These are phyloP conservation scores for Mactra quadrangularis DNA, from an alignment of 1,140 invertebrate genomes.

Conservation along the genomic window DNA sequence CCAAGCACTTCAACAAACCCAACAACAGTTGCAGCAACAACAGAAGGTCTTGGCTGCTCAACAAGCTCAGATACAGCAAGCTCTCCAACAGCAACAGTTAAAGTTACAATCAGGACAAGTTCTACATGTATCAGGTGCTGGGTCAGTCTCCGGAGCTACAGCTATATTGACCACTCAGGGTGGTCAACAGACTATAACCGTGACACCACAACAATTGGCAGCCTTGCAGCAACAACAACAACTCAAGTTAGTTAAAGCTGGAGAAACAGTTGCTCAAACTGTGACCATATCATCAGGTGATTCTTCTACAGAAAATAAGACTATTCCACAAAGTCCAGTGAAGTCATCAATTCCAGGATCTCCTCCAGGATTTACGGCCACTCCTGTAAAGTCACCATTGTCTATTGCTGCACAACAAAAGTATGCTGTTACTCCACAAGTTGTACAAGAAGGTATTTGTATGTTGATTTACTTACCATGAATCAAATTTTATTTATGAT, in stretches of 20 bases:
- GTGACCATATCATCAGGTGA: constrained; percentile 9
- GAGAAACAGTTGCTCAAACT: constrained; percentile 16
- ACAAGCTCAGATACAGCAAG: constrained; percentile 27
- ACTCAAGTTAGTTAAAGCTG: constrained; percentile 34
- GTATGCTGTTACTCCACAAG: constrained; percentile 82
- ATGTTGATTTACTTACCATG: too few relatives aligned
- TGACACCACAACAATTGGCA: constrained; percentile 46
- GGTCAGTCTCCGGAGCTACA: constrained; percentile 9
- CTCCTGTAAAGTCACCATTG: constrained; percentile 44
- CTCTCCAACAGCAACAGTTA: constrained; percentile 22
- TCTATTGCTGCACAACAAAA: constrained; percentile 72
- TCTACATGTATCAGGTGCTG: constrained; percentile 20
- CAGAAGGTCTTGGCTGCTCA: constrained; percentile 67
- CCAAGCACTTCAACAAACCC: constrained; percentile 43
- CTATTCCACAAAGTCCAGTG: constrained; percentile 86
- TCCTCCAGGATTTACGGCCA: constrained; percentile 34
- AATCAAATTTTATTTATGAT: too few relatives aligned
- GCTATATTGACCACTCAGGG: constrained; percentile 10
- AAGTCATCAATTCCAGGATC: constrained; percentile 58
- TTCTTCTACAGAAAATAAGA: constrained; percentile 77
- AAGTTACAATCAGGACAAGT: constrained; percentile 33
- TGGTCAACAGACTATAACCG: constrained; percentile 44
- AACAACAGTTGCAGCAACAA: constrained; percentile 73
- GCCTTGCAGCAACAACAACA: constrained; percentile 54
- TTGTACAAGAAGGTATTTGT: constrained; percentile 81